Conservation (phyloP, 2,888 invertebrate species). For the Teleiodes luculella region DNA sequence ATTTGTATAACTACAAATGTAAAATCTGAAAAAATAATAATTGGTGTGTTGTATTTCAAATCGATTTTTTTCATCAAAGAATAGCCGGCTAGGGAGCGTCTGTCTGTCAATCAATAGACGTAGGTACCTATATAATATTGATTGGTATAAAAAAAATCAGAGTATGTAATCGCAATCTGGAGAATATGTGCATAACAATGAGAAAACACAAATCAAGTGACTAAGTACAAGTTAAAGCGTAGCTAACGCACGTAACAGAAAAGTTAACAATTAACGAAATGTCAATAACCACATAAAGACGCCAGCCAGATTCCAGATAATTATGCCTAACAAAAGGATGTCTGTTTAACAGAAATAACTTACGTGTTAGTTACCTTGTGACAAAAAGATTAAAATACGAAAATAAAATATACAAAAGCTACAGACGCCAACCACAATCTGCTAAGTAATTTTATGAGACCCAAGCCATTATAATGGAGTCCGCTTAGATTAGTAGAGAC, state of each 20-base stretch:
- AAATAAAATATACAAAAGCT: background rate
- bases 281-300: constrained; percentile 48
- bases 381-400: constrained; percentile 5
- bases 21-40: constrained; percentile 42
- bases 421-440: background rate
- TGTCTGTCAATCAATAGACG: constrained; percentile 3
- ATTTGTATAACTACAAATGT: constrained; percentile 34
- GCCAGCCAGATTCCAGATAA: constrained; percentile 32
- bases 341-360: background rate
- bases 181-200: background rate
- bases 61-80: background rate
- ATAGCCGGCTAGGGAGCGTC: constrained; percentile 5
- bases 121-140: background rate
- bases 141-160: background rate
- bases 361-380: background rate
- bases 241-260: constrained; percentile 17
- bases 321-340: background rate
- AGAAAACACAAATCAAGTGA: too few species aligned
- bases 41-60: constrained; percentile 3
- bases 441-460: constrained; percentile 15
- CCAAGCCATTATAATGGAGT: constrained; percentile 63
- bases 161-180: background rate
- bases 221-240: background rate
- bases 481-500: constrained; percentile 39
- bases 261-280: constrained; percentile 38